phyloP scores from a whole-genome alignment of 2,113 vertebrate genomes.

The Empidonax traillii region DNA sequence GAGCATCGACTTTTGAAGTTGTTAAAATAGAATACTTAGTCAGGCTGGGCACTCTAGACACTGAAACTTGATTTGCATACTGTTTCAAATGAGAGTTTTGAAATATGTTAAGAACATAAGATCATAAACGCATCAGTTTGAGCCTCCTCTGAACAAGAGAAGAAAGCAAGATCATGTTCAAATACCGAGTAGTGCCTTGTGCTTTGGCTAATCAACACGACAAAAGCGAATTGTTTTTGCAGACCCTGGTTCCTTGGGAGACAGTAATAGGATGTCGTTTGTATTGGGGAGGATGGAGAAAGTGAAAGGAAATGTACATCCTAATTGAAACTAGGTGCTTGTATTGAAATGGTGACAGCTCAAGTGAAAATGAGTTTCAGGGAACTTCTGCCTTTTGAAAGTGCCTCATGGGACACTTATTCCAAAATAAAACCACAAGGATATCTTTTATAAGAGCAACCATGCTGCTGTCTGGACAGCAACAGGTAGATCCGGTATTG shows the following conservation, averaged over 20 bases:
- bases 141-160: not conserved
- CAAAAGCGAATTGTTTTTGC: not conserved
- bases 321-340: not conserved
- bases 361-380: not conserved
- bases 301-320: not conserved
- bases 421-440: not conserved
- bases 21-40: not conserved
- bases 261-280: not conserved
- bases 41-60: not conserved
- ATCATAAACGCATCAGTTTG: rapidly evolving
- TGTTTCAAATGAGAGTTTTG: not conserved
- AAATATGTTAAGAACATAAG: not conserved
- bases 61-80: not conserved
- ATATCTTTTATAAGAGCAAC: not conserved
- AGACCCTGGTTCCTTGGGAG: not conserved
- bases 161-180: not conserved
- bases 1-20: not conserved
- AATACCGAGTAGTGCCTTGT: not conserved
- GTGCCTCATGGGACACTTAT: not conserved
- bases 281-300: not conserved
- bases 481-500: not conserved
- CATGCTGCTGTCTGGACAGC: rapidly evolving
- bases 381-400: not conserved
- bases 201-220: not conserved
- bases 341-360: not conserved